Evolutionary conservation across 2,113 vertebrate genomes (phyloP), one percentile per base, ranked within the genome.

Genomic region (Aplodontia rufa): DNA sequence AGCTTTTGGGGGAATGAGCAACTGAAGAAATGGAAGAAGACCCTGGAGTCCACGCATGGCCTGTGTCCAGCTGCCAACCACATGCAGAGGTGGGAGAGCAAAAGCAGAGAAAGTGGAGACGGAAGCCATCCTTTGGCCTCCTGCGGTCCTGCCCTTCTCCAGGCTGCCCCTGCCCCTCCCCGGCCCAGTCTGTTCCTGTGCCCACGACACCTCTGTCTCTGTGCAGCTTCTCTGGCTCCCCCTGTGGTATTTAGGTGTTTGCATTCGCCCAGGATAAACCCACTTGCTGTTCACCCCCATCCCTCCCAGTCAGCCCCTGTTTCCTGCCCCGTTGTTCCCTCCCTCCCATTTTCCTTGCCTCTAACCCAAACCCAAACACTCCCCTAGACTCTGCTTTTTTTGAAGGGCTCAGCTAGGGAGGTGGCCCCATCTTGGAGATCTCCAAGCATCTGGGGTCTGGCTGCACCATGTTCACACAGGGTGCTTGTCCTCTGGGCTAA

Each of bases 381-480:
- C 6, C n/a, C 62, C 16, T 6, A 35, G 53, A 37, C n/a, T 22
- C 19, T 3, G 35, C 8, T 32, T n/a, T n/a, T n/a, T n/a, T n/a
- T 10, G 12, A 26, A 55, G 0, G 19, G 74, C 55, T n/a, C 24
- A 58, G 32, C 37, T 62, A 10, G 8, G 3, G 26, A 72, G 64
- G 20, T 49, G 42, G 45, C 26, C 51, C 81, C 3, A 0, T 45
- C 35, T 35, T 40, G n/a, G 40, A 71, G 58, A 74, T 10, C 62
- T 30, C 11, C 64, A 80, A 40, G 51, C 14, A 0, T 28, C 60
- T 32, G 3, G 6, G 5, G 5, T 76, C 62, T 20, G 47, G 47
- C 13, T 6, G 8, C 26, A 30, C 0, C 0, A 35, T 5, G 0
- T 17, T n/a, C 19, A 28, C 47, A 20, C 0, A 1, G 6, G 6